Base-by-base conservation (phyloP, 2,113 vertebrate genomes). In the Candoia aspera region DNA sequence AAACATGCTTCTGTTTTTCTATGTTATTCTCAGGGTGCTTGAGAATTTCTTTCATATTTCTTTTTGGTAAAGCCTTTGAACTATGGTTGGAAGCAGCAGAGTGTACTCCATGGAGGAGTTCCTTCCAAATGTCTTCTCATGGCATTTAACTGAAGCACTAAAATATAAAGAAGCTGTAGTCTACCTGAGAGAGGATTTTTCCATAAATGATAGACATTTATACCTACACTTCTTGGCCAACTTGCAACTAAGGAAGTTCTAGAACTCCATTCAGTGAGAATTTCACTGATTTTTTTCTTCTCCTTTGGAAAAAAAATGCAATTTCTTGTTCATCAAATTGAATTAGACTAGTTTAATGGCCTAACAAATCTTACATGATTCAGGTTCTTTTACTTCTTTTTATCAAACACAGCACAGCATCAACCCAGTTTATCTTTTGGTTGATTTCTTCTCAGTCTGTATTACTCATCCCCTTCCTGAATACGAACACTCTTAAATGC, bases 311-410 rank as follows among this genome's bases (percentile, higher is more conserved):
- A 5, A 0, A 0, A 12, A 11, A 62, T 13, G 64, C 64, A 15
- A 68, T 33, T 33, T 33, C n/a, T 73, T 73, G 64, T 73, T 33
- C n/a, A 73, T 33, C 64, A 17, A 73, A 73, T 73, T 73, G 33
- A 73, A 73, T 33, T 33, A 73, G 13, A 33, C 33, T 68, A 68
- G 64, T 33, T 73, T 33, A 33, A 33, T 73, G 64, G 13, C n/a
- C 64, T 85, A 91, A 94, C 90, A 93, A 93, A 92, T 90, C 91
- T 55, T 94, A 42, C 92, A 92, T 95, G 93, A 95, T 92, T 95
- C 95, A 95, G 95, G 88, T n/a, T 49, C 53, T 94, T 88, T 84
- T 42, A n/a, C 86, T 91, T 90, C 92, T 91, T n/a, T 68, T 92
- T 92, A 95, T 93, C 64, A 93, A 95, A 92, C 94, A 89, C 19